These are phyloP conservation scores for Gadopsis bispinosus DNA, from an alignment of 2,797 vertebrate species.

Conservation along the genomic window DNA sequence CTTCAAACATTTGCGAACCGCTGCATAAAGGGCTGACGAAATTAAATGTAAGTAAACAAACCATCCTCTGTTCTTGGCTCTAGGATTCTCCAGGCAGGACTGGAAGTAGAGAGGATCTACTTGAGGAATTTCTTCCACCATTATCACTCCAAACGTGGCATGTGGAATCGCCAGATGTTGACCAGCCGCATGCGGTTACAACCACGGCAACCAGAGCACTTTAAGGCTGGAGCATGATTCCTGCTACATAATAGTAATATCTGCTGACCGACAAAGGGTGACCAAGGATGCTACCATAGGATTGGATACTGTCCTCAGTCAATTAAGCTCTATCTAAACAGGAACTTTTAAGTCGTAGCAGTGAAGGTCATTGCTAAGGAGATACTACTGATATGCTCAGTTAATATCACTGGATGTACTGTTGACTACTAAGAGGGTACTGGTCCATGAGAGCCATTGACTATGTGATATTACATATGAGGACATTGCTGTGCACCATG, in stretches of 20 bases:
- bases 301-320: slow-evolving; percentile 4
- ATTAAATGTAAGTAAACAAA: background rate
- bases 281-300: slow-evolving; percentile 7
- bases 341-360: slow-evolving; percentile 2
- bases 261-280: slow-evolving; percentile 26
- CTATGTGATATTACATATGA: slow-evolving; percentile 29
- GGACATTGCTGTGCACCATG: slow-evolving; percentile 16
- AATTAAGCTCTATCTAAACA: slow-evolving; percentile 18
- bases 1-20: background rate
- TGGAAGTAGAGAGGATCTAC: slow-evolving; percentile 94
- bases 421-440: slow-evolving; percentile 50
- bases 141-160: slow-evolving; percentile 95
- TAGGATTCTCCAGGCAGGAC: slow-evolving; percentile 91
- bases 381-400: slow-evolving; percentile 65
- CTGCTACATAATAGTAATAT: slow-evolving; percentile 21
- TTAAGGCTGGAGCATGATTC: slow-evolving; percentile 51
- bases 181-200: slow-evolving; percentile 31
- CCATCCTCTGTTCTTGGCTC: slow-evolving; percentile 25
- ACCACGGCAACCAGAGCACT: slow-evolving; percentile 66
- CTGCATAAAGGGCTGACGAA: background rate
- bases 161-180: slow-evolving; percentile 91
- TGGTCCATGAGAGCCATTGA: slow-evolving; percentile 13
- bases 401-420: slow-evolving; percentile 59
- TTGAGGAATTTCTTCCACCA: slow-evolving; percentile 95
- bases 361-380: slow-evolving; percentile 26